phyloP scores from a whole-genome alignment of 2,888 invertebrate species.

The Panopea generosa region DNA sequence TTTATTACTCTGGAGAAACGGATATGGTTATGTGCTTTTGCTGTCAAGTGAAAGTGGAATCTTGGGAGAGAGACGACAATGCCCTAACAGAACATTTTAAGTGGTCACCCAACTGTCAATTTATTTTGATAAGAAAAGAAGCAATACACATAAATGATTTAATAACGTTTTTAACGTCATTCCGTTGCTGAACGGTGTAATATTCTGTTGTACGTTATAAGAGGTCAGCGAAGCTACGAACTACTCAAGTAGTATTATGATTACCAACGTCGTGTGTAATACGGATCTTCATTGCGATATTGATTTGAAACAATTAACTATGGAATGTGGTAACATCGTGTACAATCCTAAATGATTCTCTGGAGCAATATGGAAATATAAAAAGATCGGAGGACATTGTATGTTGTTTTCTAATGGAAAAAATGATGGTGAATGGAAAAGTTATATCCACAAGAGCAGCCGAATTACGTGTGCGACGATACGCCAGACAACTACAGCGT shows the following conservation, averaged over 20 bases:
- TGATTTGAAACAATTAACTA: conserved; percentile 2
- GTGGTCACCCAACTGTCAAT: not conserved
- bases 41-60: conserved; percentile 16
- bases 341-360: conserved; percentile 2
- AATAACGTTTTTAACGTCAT: too few relatives aligned
- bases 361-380: conserved; percentile 15
- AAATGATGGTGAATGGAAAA: conserved; percentile 14
- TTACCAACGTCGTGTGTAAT: too few relatives aligned
- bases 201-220: too few relatives aligned
- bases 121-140: too few relatives aligned
- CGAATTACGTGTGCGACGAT: conserved; percentile 1
- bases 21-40: conserved; percentile 11
- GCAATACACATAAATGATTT: too few relatives aligned
- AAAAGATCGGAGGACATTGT: conserved; percentile 22
- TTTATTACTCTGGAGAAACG: conserved; percentile 8
- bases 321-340: not conserved
- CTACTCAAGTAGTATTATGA: not conserved
- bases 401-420: conserved; percentile 17
- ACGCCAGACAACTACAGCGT: conserved; percentile 19
- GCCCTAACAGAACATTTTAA: conserved; percentile 12
- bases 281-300: conserved; percentile 6
- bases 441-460: not conserved
- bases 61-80: conserved; percentile 19
- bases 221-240: too few relatives aligned
- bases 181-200: too few relatives aligned